Evolutionary conservation across 2,797 vertebrate genomes (phyloP).

Genomic region (Natrix natrix): DNA sequence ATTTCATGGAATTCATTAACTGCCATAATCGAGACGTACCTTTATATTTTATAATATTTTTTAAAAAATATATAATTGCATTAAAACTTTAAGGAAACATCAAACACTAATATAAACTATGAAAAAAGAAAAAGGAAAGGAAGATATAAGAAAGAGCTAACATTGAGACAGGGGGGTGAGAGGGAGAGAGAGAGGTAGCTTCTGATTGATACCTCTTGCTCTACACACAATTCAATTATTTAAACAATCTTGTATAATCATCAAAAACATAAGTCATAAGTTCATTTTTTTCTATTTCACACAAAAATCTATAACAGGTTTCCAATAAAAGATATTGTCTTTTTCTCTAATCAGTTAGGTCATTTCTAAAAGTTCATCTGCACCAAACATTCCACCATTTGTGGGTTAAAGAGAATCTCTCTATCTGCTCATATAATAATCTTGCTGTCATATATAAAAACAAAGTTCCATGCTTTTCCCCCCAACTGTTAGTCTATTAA

Average conservation of each 20-base stretch:
- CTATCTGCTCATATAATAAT: too few relatives aligned
- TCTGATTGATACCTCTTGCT: background rate
- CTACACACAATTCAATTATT: background rate
- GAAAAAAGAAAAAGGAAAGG: too few relatives aligned
- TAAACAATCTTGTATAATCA: background rate
- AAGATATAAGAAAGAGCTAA: background rate
- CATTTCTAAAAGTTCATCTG: background rate
- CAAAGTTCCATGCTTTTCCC: too few relatives aligned
- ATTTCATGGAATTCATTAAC: background rate
- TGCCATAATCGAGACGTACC: background rate
- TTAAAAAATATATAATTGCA: background rate
- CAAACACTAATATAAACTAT: background rate
- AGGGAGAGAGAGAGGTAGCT: background rate
- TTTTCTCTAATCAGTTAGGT: background rate
- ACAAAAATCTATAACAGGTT: background rate
- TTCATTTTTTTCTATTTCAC: background rate
- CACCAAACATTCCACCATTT: background rate
- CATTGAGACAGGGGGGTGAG: too few relatives aligned
- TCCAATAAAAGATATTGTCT: background rate
- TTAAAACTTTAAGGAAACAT: background rate
- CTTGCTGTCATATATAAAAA: too few relatives aligned
- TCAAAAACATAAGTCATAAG: background rate
- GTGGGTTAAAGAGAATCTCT: background rate
- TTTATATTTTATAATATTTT: background rate
- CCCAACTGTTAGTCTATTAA: too few relatives aligned